Evolutionary conservation across 2,113 vertebrate genomes (phyloP).

Genomic region (Chascanopsetta lugubris): DNA sequence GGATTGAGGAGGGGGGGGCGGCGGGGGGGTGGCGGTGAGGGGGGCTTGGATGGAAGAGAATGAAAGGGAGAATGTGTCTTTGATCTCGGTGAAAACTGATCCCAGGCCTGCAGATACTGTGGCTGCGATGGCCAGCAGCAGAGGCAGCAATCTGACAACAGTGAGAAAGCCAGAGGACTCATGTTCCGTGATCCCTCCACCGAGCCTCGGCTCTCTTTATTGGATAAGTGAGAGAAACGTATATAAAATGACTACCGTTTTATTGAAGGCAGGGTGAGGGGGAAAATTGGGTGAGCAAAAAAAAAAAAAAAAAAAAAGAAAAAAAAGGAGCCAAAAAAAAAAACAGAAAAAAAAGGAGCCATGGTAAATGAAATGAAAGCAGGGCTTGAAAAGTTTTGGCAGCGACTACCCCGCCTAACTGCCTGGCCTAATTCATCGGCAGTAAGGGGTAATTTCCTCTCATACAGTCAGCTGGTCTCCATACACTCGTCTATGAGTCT

Average conservation of each 20-base stretch:
- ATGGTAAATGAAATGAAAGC: slow-evolving; percentile 67
- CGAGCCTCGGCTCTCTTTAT: slow-evolving; percentile 63
- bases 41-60: slow-evolving; percentile 74
- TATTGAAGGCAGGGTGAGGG: slow-evolving; percentile 64
- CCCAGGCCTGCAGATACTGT: slow-evolving; percentile 83
- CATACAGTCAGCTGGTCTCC: slow-evolving; percentile 66
- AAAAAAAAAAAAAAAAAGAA: too few relatives aligned
- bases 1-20: slow-evolving; percentile 64
- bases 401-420: slow-evolving; percentile 48
- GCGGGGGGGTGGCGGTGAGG: slow-evolving; percentile 37
- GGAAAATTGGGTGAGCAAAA: slow-evolving; percentile 19
- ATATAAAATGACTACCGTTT: slow-evolving; percentile 72
- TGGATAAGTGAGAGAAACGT: slow-evolving; percentile 71
- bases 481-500: slow-evolving; percentile 43
- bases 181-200: slow-evolving; percentile 64
- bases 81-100: slow-evolving; percentile 84
- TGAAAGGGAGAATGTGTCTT: slow-evolving; percentile 78
- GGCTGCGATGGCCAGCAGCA: slow-evolving; percentile 72
- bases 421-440: slow-evolving; percentile 66
- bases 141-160: slow-evolving; percentile 72
- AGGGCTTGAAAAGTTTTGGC: slow-evolving; percentile 67
- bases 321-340: too few relatives aligned
- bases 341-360: slow-evolving; percentile 33
- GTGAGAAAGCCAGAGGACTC: slow-evolving; percentile 69
- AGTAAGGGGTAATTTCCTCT: slow-evolving; percentile 70